Evolutionary conservation across 2,113 vertebrate species (phyloP).

Genomic region (Malaclemys terrapin): DNA sequence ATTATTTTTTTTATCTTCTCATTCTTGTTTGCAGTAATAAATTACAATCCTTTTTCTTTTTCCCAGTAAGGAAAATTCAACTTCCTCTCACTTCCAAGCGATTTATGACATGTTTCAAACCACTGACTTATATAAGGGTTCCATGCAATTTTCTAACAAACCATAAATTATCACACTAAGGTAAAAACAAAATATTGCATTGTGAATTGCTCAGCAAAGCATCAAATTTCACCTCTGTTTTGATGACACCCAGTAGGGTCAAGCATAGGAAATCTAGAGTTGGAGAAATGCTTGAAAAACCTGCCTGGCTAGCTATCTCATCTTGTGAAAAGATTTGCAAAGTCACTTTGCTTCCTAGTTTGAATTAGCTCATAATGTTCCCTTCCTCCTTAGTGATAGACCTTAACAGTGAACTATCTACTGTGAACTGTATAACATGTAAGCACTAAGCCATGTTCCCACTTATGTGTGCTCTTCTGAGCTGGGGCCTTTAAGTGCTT

Average conservation of each 20-base stretch:
- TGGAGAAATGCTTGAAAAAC: not conserved
- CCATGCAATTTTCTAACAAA: constrained; percentile 13
- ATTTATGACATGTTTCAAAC: constrained; percentile 40
- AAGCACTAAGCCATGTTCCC: rapidly evolving
- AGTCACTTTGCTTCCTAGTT: not conserved
- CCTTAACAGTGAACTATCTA: rapidly evolving
- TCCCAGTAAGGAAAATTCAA: constrained; percentile 29
- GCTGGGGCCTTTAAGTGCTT: too few species aligned
- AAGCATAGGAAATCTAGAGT: not conserved
- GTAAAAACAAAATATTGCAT: not conserved
- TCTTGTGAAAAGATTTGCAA: not conserved
- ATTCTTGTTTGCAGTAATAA: constrained; percentile 67
- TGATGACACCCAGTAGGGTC: not conserved
- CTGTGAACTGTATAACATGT: not conserved
- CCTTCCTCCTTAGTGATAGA: not conserved
- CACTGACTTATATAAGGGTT: not conserved
- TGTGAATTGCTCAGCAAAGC: not conserved
- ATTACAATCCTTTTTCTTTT: constrained; percentile 54
- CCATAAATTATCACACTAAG: not conserved
- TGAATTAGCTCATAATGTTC: not conserved
- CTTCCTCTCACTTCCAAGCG: constrained; percentile 57
- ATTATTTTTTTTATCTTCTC: constrained; percentile 53
- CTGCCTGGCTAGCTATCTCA: not conserved
- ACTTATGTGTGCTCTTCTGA: too few species aligned
- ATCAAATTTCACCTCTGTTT: constrained; percentile 14